Evolutionary conservation across 2,888 invertebrate genomes (phyloP).

Genomic region (Acanthoscelides obtectus): DNA sequence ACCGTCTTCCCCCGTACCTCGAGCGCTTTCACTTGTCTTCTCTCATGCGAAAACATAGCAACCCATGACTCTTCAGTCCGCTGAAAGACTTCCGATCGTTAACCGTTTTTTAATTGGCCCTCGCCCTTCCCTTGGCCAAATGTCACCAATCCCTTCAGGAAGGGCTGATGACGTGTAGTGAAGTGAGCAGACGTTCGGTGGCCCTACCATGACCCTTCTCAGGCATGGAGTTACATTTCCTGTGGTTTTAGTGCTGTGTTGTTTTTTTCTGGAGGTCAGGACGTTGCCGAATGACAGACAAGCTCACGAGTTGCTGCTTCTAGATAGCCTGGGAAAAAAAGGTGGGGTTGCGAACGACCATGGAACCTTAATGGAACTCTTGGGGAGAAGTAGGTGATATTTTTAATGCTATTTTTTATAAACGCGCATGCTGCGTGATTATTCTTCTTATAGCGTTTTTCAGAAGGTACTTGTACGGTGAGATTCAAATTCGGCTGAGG

Average conservation of each 20-base stretch:
- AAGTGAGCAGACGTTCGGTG: background rate
- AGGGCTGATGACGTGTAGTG: background rate
- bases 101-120: background rate
- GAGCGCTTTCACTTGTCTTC: background rate
- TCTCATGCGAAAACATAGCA: background rate
- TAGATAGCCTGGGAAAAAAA: slow-evolving; percentile 68
- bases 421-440: no score
- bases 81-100: background rate
- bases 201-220: background rate
- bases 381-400: slow-evolving; percentile 70
- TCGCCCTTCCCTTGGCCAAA: background rate
- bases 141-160: background rate
- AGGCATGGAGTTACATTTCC: background rate
- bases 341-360: slow-evolving; percentile 57
- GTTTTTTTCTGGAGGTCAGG: slow-evolving; percentile 28
- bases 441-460: no score
- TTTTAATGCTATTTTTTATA: slow-evolving; percentile 1
- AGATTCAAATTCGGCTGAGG: no score
- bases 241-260: slow-evolving; percentile 5
- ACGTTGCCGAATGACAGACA: slow-evolving; percentile 58
- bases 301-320: slow-evolving; percentile 68
- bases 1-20: background rate
- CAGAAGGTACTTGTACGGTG: no score
- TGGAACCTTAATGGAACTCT: slow-evolving; percentile 75
- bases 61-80: background rate